Conservation (phyloP, 2,113 vertebrate genomes). For the Hassar affinis region DNA sequence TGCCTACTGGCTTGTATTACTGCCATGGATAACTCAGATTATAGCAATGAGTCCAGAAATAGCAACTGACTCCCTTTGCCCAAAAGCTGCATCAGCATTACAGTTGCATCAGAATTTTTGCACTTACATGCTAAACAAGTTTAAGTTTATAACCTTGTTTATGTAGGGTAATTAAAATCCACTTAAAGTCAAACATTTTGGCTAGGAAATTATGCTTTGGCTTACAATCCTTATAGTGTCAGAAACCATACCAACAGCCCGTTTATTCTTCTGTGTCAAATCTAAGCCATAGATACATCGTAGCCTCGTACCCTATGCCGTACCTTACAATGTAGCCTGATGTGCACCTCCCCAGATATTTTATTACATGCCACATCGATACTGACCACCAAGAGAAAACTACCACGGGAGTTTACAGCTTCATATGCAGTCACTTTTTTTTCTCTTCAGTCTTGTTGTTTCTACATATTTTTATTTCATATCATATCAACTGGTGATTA, state of each 20-base stretch:
- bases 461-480: no score
- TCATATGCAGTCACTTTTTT: no score
- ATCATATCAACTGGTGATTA: no score
- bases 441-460: no score
- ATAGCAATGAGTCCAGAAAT: slow-evolving; percentile 5
- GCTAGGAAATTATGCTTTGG: neutral
- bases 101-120: neutral
- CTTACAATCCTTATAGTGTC: neutral
- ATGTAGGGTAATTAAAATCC: neutral
- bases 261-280: no score
- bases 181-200: neutral
- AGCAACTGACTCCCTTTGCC: neutral
- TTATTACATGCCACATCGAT: no score
- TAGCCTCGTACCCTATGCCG: no score
- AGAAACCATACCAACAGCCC: neutral
- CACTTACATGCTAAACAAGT: neutral
- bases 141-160: neutral
- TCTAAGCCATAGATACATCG: no score
- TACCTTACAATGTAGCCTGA: no score
- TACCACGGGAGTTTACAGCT: no score
- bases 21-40: neutral
- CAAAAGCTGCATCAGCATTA: neutral
- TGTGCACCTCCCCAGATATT: no score
- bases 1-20: neutral
- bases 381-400: no score